These are phyloP conservation scores for Eublepharis macularius DNA, from an alignment of 2,113 vertebrate genomes.

Conservation along the genomic window DNA sequence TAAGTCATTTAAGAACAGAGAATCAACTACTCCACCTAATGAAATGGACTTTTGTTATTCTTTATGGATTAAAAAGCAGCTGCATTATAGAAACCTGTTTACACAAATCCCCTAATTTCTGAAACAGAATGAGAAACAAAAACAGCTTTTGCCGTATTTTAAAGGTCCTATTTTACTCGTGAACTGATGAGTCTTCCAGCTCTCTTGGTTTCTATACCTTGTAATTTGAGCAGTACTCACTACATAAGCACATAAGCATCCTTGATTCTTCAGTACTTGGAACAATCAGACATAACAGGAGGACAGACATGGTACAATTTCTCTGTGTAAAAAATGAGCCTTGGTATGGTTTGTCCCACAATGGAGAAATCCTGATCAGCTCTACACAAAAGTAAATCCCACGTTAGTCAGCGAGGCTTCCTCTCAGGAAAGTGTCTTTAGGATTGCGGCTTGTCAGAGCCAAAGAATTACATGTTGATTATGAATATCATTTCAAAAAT, in stretches of 20 bases:
- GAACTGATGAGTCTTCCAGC: conserved; percentile 6
- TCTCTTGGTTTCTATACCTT: conserved; percentile 1
- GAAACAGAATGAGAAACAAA: conserved; percentile 33
- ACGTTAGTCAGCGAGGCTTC: too few species aligned
- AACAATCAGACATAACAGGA: neutral
- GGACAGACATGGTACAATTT: neutral
- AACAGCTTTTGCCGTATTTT: conserved; percentile 35
- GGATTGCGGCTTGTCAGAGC: neutral
- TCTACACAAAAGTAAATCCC: too few species aligned
- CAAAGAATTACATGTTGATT: neutral
- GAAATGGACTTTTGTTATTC: conserved; percentile 29
- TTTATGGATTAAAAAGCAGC: conserved; percentile 45
- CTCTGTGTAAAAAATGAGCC: conserved; percentile 42
- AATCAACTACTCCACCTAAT: conserved; percentile 1
- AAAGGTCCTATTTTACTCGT: conserved; percentile 19
- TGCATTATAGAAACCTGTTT: conserved; percentile 29
- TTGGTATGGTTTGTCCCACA: neutral
- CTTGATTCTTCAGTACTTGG: conserved; percentile 8
- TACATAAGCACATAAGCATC: conserved; percentile 25
- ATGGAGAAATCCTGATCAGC: too few species aligned
- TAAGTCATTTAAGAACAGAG: conserved; percentile 25
- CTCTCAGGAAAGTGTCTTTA: too few species aligned
- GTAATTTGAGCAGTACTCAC: conserved; percentile 18
- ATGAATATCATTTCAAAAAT: conserved; percentile 22
- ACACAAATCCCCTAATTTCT: conserved; percentile 8